phyloP scores from a whole-genome alignment of 1,140 invertebrate species.

The Manduca sexta region DNA sequence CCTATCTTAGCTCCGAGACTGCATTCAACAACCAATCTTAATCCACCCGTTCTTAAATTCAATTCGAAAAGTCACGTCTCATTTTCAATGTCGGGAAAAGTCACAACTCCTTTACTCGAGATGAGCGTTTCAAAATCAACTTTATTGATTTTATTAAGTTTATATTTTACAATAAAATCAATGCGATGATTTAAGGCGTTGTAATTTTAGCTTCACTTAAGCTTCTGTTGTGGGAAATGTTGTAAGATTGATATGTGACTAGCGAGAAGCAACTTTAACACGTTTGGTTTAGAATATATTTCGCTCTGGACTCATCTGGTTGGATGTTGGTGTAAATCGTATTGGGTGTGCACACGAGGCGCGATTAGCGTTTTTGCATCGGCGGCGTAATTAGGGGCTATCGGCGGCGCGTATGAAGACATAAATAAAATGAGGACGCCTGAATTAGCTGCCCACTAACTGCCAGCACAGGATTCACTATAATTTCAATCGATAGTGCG shows the following conservation, averaged over 20 bases:
- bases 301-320: not conserved
- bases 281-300: not conserved
- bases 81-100: conserved; percentile 1
- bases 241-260: not conserved
- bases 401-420: conserved; percentile 69
- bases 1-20: conserved; percentile 11
- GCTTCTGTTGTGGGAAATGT: not conserved
- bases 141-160: not conserved
- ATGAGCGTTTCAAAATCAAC: conserved; percentile 4
- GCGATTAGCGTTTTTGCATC: conserved; percentile 68
- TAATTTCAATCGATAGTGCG: too few relatives aligned
- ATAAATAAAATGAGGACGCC: conserved; percentile 53
- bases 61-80: not conserved
- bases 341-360: conserved; percentile 31
- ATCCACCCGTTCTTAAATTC: not conserved
- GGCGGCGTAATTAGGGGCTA: conserved; percentile 62
- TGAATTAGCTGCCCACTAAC: conserved; percentile 37
- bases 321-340: conserved; percentile 2
- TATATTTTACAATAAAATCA: conserved; percentile 3
- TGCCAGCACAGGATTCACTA: conserved; percentile 11
- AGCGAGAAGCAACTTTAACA: not conserved
- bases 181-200: conserved; percentile 10
- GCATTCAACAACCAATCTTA: conserved; percentile 9
- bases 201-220: not conserved
- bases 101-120: not conserved